These are phyloP conservation scores for Pangasius mekongensis DNA, from an alignment of 2,797 vertebrate species.

Conservation along the genomic window DNA sequence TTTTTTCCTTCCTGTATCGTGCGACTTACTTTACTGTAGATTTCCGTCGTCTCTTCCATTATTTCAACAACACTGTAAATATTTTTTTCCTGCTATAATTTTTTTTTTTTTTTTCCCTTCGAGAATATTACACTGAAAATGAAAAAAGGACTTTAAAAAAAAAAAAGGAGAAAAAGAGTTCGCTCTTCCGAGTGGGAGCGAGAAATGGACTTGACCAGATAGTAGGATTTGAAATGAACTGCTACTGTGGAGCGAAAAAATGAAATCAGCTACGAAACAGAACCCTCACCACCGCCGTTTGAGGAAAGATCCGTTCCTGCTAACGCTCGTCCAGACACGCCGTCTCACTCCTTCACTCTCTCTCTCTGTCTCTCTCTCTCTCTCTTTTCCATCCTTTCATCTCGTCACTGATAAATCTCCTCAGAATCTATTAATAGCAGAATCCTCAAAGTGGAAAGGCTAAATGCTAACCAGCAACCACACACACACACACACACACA, in stretches of 20 bases:
- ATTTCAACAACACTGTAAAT: conserved; percentile 99
- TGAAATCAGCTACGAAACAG: conserved; percentile 63
- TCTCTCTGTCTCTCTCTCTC: conserved; percentile 60
- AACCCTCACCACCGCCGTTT: conserved; percentile 81
- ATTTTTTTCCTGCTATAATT: conserved; percentile 76
- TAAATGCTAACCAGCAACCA: conserved; percentile 28
- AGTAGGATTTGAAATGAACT: conserved; percentile 84
- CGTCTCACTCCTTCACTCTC: conserved; percentile 31
- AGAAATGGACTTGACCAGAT: conserved; percentile 84
- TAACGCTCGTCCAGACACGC: conserved; percentile 18
- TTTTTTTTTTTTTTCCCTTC: conserved; percentile 63
- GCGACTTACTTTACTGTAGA: conserved; percentile 98
- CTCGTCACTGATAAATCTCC: not conserved
- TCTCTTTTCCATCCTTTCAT: conserved; percentile 39
- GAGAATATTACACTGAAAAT: conserved; percentile 80
- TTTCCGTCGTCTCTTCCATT: conserved; percentile 96
- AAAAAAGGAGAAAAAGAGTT: conserved; percentile 79
- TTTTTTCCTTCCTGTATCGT: conserved; percentile 86
- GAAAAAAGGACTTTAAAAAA: conserved; percentile 81
- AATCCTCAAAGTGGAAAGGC: conserved; percentile 22
- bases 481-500: not conserved
- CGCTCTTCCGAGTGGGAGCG: conserved; percentile 62
- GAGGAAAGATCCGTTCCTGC: conserved; percentile 43
- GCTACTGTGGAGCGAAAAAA: conserved; percentile 71
- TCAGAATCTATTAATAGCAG: not conserved